A percentile compares a stretch with the other conserved stretches of the same genome.
phyloP scores from a whole-genome alignment of 2,888 invertebrate species.

The Ellobium chinense region DNA sequence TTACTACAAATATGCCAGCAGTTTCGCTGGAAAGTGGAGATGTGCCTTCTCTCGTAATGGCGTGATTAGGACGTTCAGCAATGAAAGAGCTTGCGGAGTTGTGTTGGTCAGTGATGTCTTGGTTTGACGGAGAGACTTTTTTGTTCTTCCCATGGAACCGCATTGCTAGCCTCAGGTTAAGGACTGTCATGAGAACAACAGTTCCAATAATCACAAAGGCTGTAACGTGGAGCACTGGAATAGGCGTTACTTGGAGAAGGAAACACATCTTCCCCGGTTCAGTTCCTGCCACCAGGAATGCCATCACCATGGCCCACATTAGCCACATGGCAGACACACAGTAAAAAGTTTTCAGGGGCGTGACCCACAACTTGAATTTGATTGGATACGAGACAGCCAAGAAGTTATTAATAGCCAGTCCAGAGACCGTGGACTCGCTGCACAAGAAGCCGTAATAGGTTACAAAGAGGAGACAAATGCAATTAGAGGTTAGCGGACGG shows the following conservation, averaged over 20 bases:
- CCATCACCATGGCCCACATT: background rate
- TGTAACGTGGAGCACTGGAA: background rate
- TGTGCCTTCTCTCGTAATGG: background rate
- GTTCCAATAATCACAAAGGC: slow-evolving; percentile 16
- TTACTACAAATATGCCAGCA: too few species aligned
- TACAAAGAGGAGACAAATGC: background rate
- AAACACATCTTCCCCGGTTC: background rate
- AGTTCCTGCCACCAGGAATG: background rate
- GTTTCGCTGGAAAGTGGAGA: too few species aligned
- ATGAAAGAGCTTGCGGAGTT: background rate
- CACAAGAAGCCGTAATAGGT: background rate
- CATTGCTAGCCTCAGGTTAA: background rate
- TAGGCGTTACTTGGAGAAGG: background rate
- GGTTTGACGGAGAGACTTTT: background rate
- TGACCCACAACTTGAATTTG: background rate
- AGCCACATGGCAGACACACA: background rate
- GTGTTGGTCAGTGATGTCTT: background rate
- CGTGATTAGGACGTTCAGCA: background rate
- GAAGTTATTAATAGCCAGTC: slow-evolving; percentile 7
- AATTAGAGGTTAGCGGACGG: background rate
- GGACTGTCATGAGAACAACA: background rate
- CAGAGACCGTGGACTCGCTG: slow-evolving; percentile 16
- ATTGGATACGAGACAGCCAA: slow-evolving; percentile 17
- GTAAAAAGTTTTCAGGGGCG: background rate
- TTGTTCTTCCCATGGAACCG: slow-evolving; percentile 5